Evolutionary conservation across 2,888 invertebrate genomes (phyloP), one percentile per base, ranked within the genome.

Genomic region (Eudemis profundana): DNA sequence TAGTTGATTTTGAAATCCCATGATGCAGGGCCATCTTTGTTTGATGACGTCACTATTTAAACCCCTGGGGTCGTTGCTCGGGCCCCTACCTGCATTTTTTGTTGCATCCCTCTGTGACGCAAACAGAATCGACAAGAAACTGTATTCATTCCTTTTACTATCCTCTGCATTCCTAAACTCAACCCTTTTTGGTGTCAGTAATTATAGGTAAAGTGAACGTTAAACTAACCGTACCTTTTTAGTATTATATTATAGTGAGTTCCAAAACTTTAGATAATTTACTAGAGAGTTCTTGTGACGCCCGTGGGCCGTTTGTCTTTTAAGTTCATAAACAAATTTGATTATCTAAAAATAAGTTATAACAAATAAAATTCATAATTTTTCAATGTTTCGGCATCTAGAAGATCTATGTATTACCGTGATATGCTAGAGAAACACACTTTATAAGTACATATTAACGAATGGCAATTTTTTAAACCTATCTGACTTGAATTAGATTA

Each of bases 71-170:
- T 91, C 90, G 90, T 76, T 86, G 90, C 79, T 85, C 90, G 85
- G 81, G 83, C 77, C 86, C 84, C 83, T 90, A 91, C 91, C 91
- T 91, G 91, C 84, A 84, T 89, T 91, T 91, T 92, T 90, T 90
- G 83, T 84, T 82, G 82, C 89, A 88, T 85, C 87, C 89, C 88
- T 71, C 78, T 75, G 79, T 86, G 84, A 88, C 85, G 85, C 79
- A 83, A 85, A 77, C 82, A 79, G 80, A 80, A 86, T 78, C 72
- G 74, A 77, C 74, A 79, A 83, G 77, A 77, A 80, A 78, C 76
- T 78, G 72, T 76, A 76, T 78, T 77, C 74, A 75, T 76, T 76
- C 76, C 75, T 70, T 69, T 72, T 50, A 57, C 68, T 61, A 47
- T 65, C 50, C 54, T 63, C 64, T 69, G 68, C 72, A 69, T 71